Evolutionary conservation across 2,888 invertebrate genomes (phyloP).

Genomic region (Acrocyrtus sp.): DNA sequence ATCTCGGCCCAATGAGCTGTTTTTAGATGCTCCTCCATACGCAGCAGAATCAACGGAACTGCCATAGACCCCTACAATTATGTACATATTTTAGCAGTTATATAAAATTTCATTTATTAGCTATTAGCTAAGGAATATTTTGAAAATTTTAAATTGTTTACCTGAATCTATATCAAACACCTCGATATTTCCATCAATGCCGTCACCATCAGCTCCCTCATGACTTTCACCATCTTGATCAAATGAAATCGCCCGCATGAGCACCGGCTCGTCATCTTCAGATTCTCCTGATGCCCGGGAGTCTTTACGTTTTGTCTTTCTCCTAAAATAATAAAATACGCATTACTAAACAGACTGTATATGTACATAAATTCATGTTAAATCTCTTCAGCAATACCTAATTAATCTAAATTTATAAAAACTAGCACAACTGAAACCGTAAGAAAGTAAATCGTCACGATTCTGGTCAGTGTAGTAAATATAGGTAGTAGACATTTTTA

Average conservation of each 20-base stretch:
- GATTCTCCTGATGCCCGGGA: constrained; percentile 62
- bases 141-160: too few species aligned
- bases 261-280: constrained; percentile 67
- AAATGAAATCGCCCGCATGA: constrained; percentile 73
- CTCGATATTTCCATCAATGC: constrained; percentile 61
- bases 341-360: too few species aligned
- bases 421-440: too few species aligned
- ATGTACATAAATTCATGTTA: too few species aligned
- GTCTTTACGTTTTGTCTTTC: constrained; percentile 61
- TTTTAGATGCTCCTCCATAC: constrained; percentile 52
- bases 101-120: too few species aligned
- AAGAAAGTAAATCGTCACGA: too few species aligned
- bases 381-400: constrained; percentile 1
- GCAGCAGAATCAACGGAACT: constrained; percentile 64
- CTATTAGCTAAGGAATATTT: too few species aligned
- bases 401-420: not conserved
- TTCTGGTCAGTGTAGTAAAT: too few species aligned
- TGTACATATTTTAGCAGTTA: too few species aligned
- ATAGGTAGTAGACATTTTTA: too few species aligned
- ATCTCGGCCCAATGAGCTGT: constrained; percentile 41
- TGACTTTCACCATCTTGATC: constrained; percentile 67
- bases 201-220: constrained; percentile 65
- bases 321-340: constrained; percentile 27
- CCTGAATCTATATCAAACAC: constrained; percentile 64
- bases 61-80: constrained; percentile 64